Base-by-base conservation (phyloP, 2,113 vertebrate species). In the Setophaga coronata region DNA sequence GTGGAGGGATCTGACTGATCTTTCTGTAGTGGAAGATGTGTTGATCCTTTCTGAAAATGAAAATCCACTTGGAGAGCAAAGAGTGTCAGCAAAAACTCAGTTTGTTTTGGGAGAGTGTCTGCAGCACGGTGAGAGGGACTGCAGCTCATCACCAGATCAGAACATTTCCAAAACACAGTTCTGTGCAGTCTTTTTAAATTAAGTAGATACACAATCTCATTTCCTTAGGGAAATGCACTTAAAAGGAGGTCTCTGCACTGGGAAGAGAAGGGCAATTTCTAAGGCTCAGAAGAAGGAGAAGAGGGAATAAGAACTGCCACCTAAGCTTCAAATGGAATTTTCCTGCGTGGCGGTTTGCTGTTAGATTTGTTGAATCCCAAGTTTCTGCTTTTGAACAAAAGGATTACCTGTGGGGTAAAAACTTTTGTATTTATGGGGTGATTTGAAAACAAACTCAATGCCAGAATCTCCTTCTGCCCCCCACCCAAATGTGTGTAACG, bases 151-250 rank as follows among this genome's bases (percentile, higher is more conserved):
- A 82, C 29, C 74, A 56, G 70, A 93, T 87, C 57, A 87, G 90
- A 97, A 93, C 31, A 85, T 53, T 96, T 95, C 94, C 91, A 94
- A 96, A 96, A 89, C 94, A 91, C 51, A 72, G 73, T 74, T 91
- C 48, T 38, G 56, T 36, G 79, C 77, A 69, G 73, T 45, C 73
- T 58, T 92, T 81, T 91, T 12, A 72, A 89, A 90, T 86, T 34
- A 81, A 90, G 48, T 60, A 79, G 84, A 79, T 72, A 38, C 48
- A 67, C 77, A 82, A 57, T 43, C 73, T 79, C 36, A 57, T 91
- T 88, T 93, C 87, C 90, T 57, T 6, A 43, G 82, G 78, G 85
- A 94, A 95, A 82, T 16, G 12, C 53, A 57, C 66, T 93, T 94
- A 62, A 88, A 93, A 96, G 66, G 84, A 91, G 66, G 65, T 74